Evolutionary conservation across 37 sponge, comb jelly and placozoan species (phyloP).

Genomic region (Crambe crambe): DNA sequence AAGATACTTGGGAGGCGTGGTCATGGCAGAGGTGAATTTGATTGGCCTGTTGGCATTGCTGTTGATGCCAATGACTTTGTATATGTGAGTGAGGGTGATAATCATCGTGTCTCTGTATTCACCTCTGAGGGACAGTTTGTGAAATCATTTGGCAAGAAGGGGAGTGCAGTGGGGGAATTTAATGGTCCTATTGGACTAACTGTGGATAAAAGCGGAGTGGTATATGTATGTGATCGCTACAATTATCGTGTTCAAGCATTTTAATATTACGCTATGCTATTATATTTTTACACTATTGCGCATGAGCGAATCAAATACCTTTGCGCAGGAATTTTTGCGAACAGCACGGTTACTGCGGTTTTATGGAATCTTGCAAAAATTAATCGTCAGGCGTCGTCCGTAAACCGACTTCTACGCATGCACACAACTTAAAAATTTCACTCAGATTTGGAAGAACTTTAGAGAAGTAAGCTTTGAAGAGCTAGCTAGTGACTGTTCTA

Average conservation of each 20-base stretch:
- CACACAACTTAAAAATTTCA: too few relatives aligned
- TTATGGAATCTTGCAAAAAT: too few relatives aligned
- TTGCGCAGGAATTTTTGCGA: too few relatives aligned
- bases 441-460: too few relatives aligned
- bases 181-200: slow-evolving; percentile 37
- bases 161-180: slow-evolving; percentile 13
- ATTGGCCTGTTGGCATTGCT: slow-evolving; percentile 8
- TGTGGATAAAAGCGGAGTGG: slow-evolving; percentile 35
- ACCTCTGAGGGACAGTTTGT: slow-evolving; percentile 40
- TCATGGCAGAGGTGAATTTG: slow-evolving; percentile 7
- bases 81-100: slow-evolving; percentile 18
- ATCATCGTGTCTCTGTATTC: slow-evolving; percentile 19
- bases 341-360: too few relatives aligned
- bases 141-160: slow-evolving; percentile 37
- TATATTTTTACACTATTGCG: not conserved
- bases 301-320: too few relatives aligned
- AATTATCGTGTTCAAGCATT: slow-evolving; percentile 20
- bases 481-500: too few relatives aligned
- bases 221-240: slow-evolving; percentile 24
- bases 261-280: not conserved
- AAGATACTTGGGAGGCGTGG: not conserved
- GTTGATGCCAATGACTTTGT: slow-evolving; percentile 16
- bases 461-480: too few relatives aligned
- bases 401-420: too few relatives aligned
- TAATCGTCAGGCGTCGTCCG: too few relatives aligned